phyloP scores from a whole-genome alignment of 1,140 invertebrate species.

The Drosophila ambigua region DNA sequence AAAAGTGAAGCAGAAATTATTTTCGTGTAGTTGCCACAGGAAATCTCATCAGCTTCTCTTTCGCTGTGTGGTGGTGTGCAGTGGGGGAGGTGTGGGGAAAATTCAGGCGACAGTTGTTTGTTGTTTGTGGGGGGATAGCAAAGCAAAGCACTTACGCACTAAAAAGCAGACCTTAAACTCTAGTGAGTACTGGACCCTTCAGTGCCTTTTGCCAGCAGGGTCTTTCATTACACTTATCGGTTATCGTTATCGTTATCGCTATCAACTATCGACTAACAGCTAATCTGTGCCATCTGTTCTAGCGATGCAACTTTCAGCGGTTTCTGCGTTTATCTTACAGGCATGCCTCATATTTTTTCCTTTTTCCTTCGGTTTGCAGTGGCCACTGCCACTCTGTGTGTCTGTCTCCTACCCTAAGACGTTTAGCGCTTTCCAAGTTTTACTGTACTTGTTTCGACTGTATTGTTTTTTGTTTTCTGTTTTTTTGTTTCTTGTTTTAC shows the following conservation, averaged over 20 bases:
- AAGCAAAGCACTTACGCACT: conserved; percentile 50
- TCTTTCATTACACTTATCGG: conserved; percentile 40
- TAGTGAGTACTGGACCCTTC: conserved; percentile 30
- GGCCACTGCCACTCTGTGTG: conserved; percentile 15
- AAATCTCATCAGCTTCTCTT: conserved; percentile 3
- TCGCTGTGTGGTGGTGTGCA: not conserved
- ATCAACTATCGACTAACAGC: conserved; percentile 16
- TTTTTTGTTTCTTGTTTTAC: conserved; percentile 46
- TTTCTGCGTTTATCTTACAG: conserved; percentile 61
- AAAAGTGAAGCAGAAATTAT: conserved; percentile 34
- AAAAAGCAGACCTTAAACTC: conserved; percentile 61
- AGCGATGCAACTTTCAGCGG: conserved; percentile 59
- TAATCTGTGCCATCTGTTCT: conserved; percentile 22
- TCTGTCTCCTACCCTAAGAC: conserved; percentile 70
- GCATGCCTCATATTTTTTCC: conserved; percentile 62
- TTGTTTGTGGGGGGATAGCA: conserved; percentile 35
- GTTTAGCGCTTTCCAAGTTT: conserved; percentile 80
- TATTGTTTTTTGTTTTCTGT: not conserved
- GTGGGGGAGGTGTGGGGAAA: conserved; percentile 5
- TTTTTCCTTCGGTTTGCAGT: conserved; percentile 7
- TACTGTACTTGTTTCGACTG: conserved; percentile 31
- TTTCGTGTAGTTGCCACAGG: not conserved
- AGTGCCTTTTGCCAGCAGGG: conserved; percentile 17
- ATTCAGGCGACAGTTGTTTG: conserved; percentile 32
- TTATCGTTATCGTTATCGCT: conserved; percentile 35